phyloP scores from a whole-genome alignment of 1,140 invertebrate genomes.

The Uloborus diversus region DNA sequence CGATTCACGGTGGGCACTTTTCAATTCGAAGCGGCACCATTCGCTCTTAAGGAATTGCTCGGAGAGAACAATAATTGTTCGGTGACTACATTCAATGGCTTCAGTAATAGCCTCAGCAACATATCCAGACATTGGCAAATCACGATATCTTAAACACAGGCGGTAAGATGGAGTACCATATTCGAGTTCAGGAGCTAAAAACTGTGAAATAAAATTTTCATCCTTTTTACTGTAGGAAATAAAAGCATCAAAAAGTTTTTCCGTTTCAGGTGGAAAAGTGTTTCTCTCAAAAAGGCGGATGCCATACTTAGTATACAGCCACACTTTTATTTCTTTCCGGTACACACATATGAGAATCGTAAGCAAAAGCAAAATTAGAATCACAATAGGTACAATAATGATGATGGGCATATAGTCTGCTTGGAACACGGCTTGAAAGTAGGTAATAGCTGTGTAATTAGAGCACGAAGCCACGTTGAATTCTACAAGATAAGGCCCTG shows the following conservation, averaged over 20 bases:
- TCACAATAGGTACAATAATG: slow-evolving; percentile 44
- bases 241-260: slow-evolving; percentile 91
- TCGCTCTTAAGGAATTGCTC: slow-evolving; percentile 93
- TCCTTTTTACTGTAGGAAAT: slow-evolving; percentile 93
- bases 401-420: slow-evolving; percentile 71
- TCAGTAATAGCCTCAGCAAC: slow-evolving; percentile 75
- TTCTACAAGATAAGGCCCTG: slow-evolving; percentile 62
- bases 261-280: slow-evolving; percentile 73
- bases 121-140: slow-evolving; percentile 62
- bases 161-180: slow-evolving; percentile 74
- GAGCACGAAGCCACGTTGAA: slow-evolving; percentile 61
- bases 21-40: slow-evolving; percentile 93
- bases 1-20: slow-evolving; percentile 88
- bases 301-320: slow-evolving; percentile 66
- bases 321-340: slow-evolving; percentile 70
- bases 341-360: slow-evolving; percentile 77
- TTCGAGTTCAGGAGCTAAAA: slow-evolving; percentile 84
- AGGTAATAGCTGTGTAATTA: slow-evolving; percentile 69
- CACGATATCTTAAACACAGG: slow-evolving; percentile 66
- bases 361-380: slow-evolving; percentile 66
- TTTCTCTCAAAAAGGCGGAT: slow-evolving; percentile 74
- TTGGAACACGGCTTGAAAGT: slow-evolving; percentile 50
- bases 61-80: slow-evolving; percentile 89
- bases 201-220: slow-evolving; percentile 86
- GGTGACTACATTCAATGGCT: slow-evolving; percentile 86